Evolutionary conservation across 2,888 invertebrate genomes (phyloP), one percentile per base, ranked within the genome.

Genomic region (Myathropa florea): DNA sequence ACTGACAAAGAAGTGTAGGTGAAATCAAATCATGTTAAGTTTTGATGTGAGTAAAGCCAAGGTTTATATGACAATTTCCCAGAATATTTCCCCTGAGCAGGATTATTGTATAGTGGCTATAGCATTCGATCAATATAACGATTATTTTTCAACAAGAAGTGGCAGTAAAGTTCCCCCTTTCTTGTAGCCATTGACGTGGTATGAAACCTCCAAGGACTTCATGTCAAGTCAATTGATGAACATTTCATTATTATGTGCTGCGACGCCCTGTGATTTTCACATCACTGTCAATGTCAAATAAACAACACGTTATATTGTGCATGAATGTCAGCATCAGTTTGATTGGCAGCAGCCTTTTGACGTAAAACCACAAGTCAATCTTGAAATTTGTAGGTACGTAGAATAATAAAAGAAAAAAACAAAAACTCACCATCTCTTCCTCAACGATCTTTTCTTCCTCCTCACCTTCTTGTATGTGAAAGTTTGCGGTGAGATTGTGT

Each of bases 401-500:
- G n/a, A 24, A 72, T 30, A 65, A 21, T 18, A 70, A 46, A 14
- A 46, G 7, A 46, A 30, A 64, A 53, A 28, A 4, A 63, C 3
- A 12, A 60, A 39, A 46, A 90, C 92, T 90, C 83, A 92, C 92
- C 90, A 90, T 81, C 90, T 90, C 89, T 90, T 91, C 75, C 89
- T 89, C 72, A 90, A 65, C 60, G 91, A 90, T 89, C 91, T 91
- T 88, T 91, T 90, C 91, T 91, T 92, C 91, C 92, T 92, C 89
- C 92, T 90, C 53, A 92, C 83, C 89, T 92, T 92, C 88, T 92
- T 92, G 88, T 92, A 92, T 88, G 92, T 90, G 84, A 92, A 92
- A 89, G 91, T 91, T 90, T 91, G 91, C 90, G 93, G 92, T 89
- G 92, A 91, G 89, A 92, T 90, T 90, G 92, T 92, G 77, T 92